phyloP scores from a whole-genome alignment of 2,113 vertebrate species.

The Melozone crissalis region DNA sequence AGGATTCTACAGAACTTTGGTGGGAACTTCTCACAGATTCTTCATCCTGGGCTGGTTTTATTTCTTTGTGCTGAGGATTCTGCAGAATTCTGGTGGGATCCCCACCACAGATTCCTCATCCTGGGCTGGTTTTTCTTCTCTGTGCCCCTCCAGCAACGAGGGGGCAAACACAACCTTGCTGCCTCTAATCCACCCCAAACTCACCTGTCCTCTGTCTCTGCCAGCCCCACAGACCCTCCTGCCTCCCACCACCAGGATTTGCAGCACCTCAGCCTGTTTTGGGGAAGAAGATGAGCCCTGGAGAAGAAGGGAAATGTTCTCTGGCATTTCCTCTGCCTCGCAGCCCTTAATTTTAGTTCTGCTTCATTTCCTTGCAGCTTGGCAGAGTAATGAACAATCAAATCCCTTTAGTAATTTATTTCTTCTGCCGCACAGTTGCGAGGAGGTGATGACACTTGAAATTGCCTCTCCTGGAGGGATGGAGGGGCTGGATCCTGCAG shows the following conservation, averaged over 20 bases:
- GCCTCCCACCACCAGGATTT: neutral
- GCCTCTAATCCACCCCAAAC: neutral
- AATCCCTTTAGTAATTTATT: conserved; percentile 63
- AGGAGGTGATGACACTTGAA: conserved; percentile 59
- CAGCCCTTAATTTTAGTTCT: conserved; percentile 59
- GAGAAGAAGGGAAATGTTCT: neutral
- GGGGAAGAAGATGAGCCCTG: neutral
- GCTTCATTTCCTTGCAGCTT: conserved; percentile 57
- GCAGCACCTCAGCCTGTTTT: neutral
- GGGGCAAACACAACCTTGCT: neutral
- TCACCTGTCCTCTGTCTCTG: neutral
- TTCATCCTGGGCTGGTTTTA: neutral
- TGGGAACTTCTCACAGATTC: too few species aligned
- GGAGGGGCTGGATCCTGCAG: conserved; percentile 11
- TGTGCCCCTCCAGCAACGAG: neutral
- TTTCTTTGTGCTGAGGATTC: neutral
- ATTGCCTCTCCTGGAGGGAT: conserved; percentile 55
- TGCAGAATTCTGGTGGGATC: neutral
- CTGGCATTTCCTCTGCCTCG: neutral
- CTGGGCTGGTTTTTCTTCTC: neutral
- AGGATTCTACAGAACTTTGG: too few species aligned
- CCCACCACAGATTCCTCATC: neutral
- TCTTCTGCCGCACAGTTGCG: neutral
- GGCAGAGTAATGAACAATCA: conserved; percentile 60
- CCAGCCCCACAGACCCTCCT: neutral